Percentiles rank a stretch among this genome's conserved stretches.
phyloP scores from a whole-genome alignment of 2,888 invertebrate genomes.

The Smittia aterrima region DNA sequence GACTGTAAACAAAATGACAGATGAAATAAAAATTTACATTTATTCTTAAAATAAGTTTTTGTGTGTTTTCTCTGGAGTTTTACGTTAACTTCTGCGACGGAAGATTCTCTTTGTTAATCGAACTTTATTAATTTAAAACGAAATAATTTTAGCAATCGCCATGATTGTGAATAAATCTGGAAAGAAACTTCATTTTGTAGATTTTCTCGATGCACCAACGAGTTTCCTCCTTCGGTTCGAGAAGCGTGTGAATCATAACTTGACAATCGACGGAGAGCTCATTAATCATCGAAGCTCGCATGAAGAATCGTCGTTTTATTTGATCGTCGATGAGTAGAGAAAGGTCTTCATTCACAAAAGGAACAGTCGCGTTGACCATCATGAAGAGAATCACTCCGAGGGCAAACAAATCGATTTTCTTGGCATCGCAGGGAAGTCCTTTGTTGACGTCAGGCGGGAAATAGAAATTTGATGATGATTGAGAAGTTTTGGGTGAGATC shows the following conservation, averaged over 20 bases:
- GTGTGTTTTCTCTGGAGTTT: too few relatives aligned
- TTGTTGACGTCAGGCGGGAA: background rate
- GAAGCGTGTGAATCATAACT: background rate
- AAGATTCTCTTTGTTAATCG: too few relatives aligned
- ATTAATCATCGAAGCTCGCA: background rate
- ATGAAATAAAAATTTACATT: too few relatives aligned
- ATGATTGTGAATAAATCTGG: background rate
- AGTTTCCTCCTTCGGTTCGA: background rate
- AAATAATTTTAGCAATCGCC: background rate
- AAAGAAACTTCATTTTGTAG: background rate
- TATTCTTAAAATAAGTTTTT: too few relatives aligned
- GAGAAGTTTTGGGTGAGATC: background rate
- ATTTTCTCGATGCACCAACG: background rate
- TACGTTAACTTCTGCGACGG: too few relatives aligned
- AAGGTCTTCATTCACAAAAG: background rate
- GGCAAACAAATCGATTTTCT: background rate
- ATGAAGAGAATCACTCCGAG: slow-evolving; percentile 1
- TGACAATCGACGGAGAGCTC: background rate
- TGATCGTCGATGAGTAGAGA: background rate
- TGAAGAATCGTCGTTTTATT: background rate
- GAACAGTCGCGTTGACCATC: background rate
- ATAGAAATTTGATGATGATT: background rate
- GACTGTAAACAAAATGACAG: too few relatives aligned
- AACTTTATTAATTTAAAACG: too few relatives aligned
- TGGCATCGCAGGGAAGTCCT: background rate